Conservation (phyloP, 53 echinoderm and acorn worm species). For the Holothuria leucospilota region DNA sequence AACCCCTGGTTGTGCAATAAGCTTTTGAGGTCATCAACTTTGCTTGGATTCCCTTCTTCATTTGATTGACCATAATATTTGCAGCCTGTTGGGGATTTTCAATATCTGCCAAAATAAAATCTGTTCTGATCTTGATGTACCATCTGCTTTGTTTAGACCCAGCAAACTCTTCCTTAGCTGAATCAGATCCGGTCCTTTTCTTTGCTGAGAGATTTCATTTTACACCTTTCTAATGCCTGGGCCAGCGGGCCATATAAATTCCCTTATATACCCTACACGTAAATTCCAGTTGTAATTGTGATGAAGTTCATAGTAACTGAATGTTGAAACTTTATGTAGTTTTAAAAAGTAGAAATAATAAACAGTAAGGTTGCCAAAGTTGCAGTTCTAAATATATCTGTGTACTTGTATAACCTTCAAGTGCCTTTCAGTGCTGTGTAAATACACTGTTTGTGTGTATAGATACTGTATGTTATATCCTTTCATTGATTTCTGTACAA, state of each 20-base stretch:
- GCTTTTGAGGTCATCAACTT: slow-evolving; percentile 6
- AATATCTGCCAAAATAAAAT: slow-evolving; percentile 18
- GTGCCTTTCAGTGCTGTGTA: too few species aligned
- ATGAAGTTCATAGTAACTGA: neutral
- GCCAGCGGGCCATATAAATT: neutral
- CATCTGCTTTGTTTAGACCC: slow-evolving; percentile 1
- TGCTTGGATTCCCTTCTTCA: neutral
- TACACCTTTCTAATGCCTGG: too few species aligned
- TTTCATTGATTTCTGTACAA: too few species aligned
- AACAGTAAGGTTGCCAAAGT: neutral
- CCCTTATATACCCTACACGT: neutral
- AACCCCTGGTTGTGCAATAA: slow-evolving; percentile 37
- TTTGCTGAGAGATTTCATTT: too few species aligned
- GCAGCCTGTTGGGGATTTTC: slow-evolving; percentile 23
- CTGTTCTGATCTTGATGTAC: neutral
- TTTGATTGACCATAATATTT: slow-evolving; percentile 20
- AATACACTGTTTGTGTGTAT: too few species aligned
- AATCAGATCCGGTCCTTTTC: too few species aligned
- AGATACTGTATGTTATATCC: too few species aligned
- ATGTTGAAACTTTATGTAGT: slow-evolving; percentile 4
- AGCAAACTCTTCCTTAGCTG: too few species aligned
- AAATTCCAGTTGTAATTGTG: slow-evolving; percentile 27
- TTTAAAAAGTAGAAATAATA: slow-evolving; percentile 14
- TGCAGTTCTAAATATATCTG: neutral
- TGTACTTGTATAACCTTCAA: neutral